Base-by-base conservation (phyloP, 2,113 vertebrate species). In the Cheilinus undulatus region DNA sequence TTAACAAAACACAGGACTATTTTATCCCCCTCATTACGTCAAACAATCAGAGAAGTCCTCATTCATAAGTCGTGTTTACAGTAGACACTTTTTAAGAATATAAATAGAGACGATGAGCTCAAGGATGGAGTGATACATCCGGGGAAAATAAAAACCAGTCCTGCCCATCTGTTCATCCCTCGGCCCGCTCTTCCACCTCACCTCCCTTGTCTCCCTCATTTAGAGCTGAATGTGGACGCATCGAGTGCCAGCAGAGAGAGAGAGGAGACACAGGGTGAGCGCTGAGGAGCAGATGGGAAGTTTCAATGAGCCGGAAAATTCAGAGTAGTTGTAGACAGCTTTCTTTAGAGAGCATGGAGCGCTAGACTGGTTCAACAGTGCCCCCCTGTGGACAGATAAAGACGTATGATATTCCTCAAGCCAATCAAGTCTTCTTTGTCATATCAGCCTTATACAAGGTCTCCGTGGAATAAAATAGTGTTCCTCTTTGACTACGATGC, bases 271-370 rank as follows among this genome's bases (percentile, higher is more conserved):
- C 32, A 62, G 77, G 58, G 74, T n/a, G 51, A 42, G 32, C 38
- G 48, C 52, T 10, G 42, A 67, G 67, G 56, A 83, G 81, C 80
- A 85, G 78, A 88, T 79, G 78, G 87, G 73, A 83, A 59, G 73
- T 84, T 76, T 78, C 82, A 89, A 68, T 82, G 82, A 84, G 64
- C 72, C 82, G 81, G 80, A 87, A 88, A 87, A 73, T 68, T 67
- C 66, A 53, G 8, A 67, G 72, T 34, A 22, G 73, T 19, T 5
- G 54, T 27, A 19, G 20, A 34, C n/a, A n/a, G n/a, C 32, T 24
- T 68, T 65, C 20, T 36, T 22, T 30, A 52, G 10, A 22, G 19
- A 48, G 9, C 13, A 15, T 24, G 13, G 9, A 19, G 2, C 42
- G 34, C 23, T 5, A 60, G 1, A n/a, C 32, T 43, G 67, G 11